Evolutionary conservation across 2,888 invertebrate genomes (phyloP).

Genomic region (Melipona beecheii): DNA sequence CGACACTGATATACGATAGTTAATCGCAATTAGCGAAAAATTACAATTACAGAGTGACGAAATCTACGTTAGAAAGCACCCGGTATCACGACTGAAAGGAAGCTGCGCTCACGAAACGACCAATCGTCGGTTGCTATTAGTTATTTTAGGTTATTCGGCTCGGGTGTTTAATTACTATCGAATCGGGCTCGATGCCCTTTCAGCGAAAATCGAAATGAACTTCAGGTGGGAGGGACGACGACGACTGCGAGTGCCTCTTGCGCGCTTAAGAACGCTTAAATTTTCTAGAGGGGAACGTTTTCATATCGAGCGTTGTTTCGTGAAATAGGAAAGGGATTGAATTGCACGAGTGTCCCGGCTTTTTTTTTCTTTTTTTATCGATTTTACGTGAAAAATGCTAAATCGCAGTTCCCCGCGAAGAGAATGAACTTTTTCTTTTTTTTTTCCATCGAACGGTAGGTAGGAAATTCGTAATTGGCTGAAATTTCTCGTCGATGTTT

Average conservation of each 20-base stretch:
- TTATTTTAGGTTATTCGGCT: slow-evolving; percentile 31
- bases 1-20: no score
- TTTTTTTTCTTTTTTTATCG: background rate
- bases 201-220: background rate
- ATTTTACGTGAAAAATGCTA: background rate
- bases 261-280: background rate
- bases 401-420: background rate
- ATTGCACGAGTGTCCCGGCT: background rate
- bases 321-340: background rate
- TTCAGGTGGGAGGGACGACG: background rate
- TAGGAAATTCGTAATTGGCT: background rate
- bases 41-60: no score
- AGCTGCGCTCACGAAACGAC: background rate
- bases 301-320: background rate
- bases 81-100: slow-evolving; percentile 29
- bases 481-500: slow-evolving; percentile 2
- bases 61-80: no score
- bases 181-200: background rate
- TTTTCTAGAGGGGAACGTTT: background rate
- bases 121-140: slow-evolving; percentile 29
- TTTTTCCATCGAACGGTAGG: no score
- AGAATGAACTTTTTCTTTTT: background rate
- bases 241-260: background rate
- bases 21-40: no score
- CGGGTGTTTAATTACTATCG: slow-evolving; percentile 44